These are phyloP conservation scores for Cyclina sinensis DNA, from an alignment of 1,140 invertebrate species.

Conservation along the genomic window DNA sequence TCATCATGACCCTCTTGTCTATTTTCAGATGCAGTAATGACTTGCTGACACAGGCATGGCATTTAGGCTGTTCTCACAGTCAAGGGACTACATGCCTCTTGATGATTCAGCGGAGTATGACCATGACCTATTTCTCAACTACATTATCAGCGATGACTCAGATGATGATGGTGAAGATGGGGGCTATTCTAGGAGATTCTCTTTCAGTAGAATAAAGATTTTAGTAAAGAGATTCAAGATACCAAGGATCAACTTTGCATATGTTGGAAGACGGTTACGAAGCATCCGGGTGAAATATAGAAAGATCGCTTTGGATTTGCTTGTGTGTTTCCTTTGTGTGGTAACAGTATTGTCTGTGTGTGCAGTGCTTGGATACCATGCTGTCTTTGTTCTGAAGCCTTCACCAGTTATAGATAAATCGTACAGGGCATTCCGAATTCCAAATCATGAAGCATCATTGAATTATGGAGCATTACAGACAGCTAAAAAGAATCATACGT, in stretches of 20 bases:
- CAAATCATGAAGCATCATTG: slow-evolving; percentile 79
- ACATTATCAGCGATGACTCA: not conserved
- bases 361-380: slow-evolving; percentile 74
- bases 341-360: slow-evolving; percentile 58
- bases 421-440: slow-evolving; percentile 81
- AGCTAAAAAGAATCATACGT: slow-evolving; percentile 68
- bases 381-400: slow-evolving; percentile 73
- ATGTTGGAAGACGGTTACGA: not conserved
- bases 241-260: slow-evolving; percentile 48
- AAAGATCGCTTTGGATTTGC: slow-evolving; percentile 52
- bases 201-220: not conserved
- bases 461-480: slow-evolving; percentile 75
- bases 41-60: not conserved
- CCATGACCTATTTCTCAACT: not conserved
- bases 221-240: not conserved
- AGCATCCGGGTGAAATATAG: not conserved
- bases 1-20: too few species aligned
- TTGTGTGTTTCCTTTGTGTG: slow-evolving; percentile 69
- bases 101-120: not conserved
- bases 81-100: not conserved
- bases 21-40: not conserved
- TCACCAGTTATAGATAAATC: slow-evolving; percentile 81
- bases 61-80: not conserved
- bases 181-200: not conserved
- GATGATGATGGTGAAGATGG: not conserved